Base-by-base conservation (phyloP, 2,113 vertebrate species). In the Zingel zingel region DNA sequence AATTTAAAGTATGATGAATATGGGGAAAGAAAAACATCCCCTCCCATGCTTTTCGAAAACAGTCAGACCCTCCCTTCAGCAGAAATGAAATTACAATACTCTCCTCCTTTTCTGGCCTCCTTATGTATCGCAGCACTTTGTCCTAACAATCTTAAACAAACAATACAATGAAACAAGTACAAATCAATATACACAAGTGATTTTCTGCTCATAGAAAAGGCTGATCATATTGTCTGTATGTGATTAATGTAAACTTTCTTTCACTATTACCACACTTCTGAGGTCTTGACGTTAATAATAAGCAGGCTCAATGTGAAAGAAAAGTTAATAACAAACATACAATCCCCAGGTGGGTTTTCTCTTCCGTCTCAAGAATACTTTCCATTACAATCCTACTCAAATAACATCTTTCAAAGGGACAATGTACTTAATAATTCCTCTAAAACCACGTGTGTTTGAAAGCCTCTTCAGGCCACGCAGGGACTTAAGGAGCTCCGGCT, bases 381-480 rank as follows among this genome's bases (percentile, higher is more conserved):
- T 70, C 39, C 66, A 51, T 74, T 30, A 54, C 33, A 62, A 1
- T 21, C 33, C 43, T 27, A 19, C 36, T 83, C 48, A 48, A 16
- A 15, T 25, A 18, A 59, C 70, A 54, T 33, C 27, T 70, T 51
- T 79, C 48, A 16, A 6, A 50, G 61, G 54, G 23, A 43, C 23
- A 33, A n/a, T 47, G 36, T 30, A 16, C 27, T 74, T 45, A 5
- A 47, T n/a, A 18, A 47, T 78, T 74, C 63, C 21, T 63, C 11
- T 12, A 47, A 58, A 43, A 54, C 54, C 56, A 47, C 16, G 56
- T 84, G 73, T 64, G 47, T 78, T 77, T n/a, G 33, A 79, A 50
- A 79, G 75, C 39, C 74, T 72, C 74, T 80, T 68, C 48, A 69
- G 77, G 73, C 78, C 79, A 70, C 6, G 16, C 56, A 5, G 36